phyloP scores from a whole-genome alignment of 2,113 vertebrate genomes.

The Aldabrachelys gigantea region DNA sequence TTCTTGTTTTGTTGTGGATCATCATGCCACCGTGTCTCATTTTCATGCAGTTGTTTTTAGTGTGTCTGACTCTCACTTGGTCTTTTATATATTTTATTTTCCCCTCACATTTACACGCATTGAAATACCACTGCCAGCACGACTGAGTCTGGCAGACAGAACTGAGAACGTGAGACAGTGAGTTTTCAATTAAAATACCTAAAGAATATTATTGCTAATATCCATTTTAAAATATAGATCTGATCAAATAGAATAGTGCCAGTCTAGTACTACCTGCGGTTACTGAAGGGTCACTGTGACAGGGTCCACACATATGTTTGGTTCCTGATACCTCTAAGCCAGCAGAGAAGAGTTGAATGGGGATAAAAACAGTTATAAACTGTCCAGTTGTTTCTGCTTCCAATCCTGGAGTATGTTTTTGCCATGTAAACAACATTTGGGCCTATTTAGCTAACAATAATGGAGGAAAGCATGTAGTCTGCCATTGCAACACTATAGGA shows the following conservation, averaged over 20 bases:
- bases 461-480: background rate
- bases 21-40: background rate
- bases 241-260: background rate
- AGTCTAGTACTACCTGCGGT: background rate
- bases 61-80: background rate
- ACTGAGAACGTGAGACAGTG: background rate
- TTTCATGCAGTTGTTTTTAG: background rate
- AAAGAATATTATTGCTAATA: background rate
- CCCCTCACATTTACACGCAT: background rate
- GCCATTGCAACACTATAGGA: background rate
- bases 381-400: background rate
- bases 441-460: background rate
- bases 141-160: background rate
- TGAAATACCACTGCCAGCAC: background rate
- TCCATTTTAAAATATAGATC: background rate
- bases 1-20: background rate
- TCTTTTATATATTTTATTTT: background rate
- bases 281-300: background rate
- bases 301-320: background rate
- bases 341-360: background rate
- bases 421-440: background rate
- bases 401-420: background rate
- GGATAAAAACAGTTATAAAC: background rate
- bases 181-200: background rate
- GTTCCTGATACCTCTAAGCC: background rate